Evolutionary conservation across 2,888 invertebrate species (phyloP), one percentile per base, ranked within the genome.

Genomic region (Drosophila pseudotakahashii): DNA sequence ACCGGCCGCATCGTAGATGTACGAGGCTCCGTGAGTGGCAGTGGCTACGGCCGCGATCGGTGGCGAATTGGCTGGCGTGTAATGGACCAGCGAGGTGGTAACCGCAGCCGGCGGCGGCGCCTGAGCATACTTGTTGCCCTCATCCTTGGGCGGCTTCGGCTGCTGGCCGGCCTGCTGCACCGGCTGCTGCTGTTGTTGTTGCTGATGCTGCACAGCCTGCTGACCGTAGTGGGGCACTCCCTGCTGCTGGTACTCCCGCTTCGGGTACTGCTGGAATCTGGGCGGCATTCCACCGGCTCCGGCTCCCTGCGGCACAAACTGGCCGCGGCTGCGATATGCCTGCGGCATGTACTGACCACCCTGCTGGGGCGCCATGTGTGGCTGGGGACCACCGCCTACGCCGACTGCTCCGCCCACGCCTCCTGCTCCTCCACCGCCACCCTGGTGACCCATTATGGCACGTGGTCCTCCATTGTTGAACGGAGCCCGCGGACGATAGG

Each of bases 1-100:
- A 16, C 91, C 91, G 39, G 88, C 86, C n/a, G 91, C 90, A 71
- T 91, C 91, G 57, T 91, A 91, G 91, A 91, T 91, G 53, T 91
- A 91, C 62, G 91, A 78, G 23, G 90, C 73, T 13, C 71, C 79
- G 26, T 26, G 26, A 0, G 79, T 77, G 7, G 67, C 80, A 7
- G 84, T 84, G 10, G 88, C 75, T 0, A 79, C 88, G 7, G 85
- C 85, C 7, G 90, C 84, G 60, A 91, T 90, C 36, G 91, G 91
- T 63, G 91, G 91, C 54, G 91, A 91, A 57, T 91, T 91, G 13
- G 91, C 87, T 55, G 91, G 91, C 23, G 91, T 90, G 30, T 91
- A 91, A 6, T 82, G 81, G 0, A 82, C 85, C 39, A 88, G 50
- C 1, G 85, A 75, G 26, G 85, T 77, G 51, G 61, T 84, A 0